These are phyloP conservation scores for Eucera pruinosa DNA, from an alignment of 2,888 invertebrate genomes.

Conservation along the genomic window DNA sequence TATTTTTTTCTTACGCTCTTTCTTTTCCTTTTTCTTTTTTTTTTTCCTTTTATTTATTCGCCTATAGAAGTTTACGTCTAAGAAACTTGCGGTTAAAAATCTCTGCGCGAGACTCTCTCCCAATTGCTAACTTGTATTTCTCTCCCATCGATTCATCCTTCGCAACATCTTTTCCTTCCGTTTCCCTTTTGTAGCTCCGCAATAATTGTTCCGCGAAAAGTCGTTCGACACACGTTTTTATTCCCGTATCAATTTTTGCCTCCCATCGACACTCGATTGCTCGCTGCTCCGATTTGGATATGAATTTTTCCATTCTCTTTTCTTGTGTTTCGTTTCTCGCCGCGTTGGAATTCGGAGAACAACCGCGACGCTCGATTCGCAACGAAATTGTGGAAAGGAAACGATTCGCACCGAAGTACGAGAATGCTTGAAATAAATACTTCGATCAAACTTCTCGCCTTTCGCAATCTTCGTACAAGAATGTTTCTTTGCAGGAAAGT, in stretches of 20 bases:
- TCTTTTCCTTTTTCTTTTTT: background rate
- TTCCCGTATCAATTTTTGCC: background rate
- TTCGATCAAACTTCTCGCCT: conserved; percentile 9
- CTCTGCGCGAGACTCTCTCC: conserved; percentile 50
- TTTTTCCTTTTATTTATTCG: conserved; percentile 47
- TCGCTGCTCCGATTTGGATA: conserved; percentile 24
- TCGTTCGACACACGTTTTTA: too few species aligned
- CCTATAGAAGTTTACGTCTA: conserved; percentile 69
- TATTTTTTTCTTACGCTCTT: conserved; percentile 68
- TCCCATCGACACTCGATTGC: background rate
- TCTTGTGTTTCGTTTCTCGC: conserved; percentile 4
- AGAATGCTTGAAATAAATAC: conserved; percentile 4
- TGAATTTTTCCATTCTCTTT: conserved; percentile 38
- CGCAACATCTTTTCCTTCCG: conserved; percentile 20
- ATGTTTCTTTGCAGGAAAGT: conserved; percentile 10
- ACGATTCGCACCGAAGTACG: too few species aligned
- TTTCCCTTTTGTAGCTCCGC: conserved; percentile 7
- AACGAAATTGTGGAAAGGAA: too few species aligned
- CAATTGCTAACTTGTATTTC: conserved; percentile 32
- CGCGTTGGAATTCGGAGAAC: conserved; percentile 5
- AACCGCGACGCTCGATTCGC: conserved; percentile 5
- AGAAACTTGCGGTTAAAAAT: conserved; percentile 64
- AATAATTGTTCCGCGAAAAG: conserved; percentile 50
- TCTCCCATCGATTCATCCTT: conserved; percentile 14
- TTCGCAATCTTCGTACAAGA: conserved; percentile 19